Conservation (phyloP, 1,140 invertebrate species). For the Nylanderia fulva region DNA sequence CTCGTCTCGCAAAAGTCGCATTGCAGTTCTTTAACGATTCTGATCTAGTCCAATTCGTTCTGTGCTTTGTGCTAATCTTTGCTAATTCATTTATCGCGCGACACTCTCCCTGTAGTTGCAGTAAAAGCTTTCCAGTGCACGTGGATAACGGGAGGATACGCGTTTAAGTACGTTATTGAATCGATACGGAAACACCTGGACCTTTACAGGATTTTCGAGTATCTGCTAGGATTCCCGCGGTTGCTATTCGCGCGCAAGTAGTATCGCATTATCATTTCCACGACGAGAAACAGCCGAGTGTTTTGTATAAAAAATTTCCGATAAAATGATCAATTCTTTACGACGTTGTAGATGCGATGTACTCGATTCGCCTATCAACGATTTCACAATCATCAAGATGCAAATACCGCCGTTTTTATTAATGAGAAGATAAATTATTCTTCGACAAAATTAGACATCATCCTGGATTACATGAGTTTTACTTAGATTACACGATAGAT, state of each 20-base stretch:
- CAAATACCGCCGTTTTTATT: background rate
- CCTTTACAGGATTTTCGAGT: conserved; percentile 54
- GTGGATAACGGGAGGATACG: conserved; percentile 20
- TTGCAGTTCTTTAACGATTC: background rate
- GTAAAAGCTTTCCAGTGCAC: conserved; percentile 41
- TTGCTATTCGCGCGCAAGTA: conserved; percentile 20
- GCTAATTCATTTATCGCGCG: conserved; percentile 22
- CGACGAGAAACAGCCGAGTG: conserved; percentile 3
- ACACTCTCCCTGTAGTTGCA: background rate
- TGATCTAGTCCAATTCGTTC: background rate
- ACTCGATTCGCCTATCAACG: background rate
- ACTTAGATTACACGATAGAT: background rate
- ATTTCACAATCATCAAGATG: background rate
- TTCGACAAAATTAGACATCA: background rate
- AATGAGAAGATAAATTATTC: background rate
- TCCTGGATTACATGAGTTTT: background rate
- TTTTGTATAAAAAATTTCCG: background rate
- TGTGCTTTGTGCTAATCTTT: conserved; percentile 8
- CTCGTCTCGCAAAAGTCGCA: background rate
- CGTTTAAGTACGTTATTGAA: conserved; percentile 66
- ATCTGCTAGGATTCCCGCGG: conserved; percentile 47
- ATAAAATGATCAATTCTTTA: background rate
- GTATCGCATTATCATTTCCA: background rate
- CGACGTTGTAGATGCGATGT: background rate
- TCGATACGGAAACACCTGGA: conserved; percentile 62